Evolutionary conservation across 2,888 invertebrate genomes (phyloP), one percentile per base, ranked within the genome.

Genomic region (Phortica magna): DNA sequence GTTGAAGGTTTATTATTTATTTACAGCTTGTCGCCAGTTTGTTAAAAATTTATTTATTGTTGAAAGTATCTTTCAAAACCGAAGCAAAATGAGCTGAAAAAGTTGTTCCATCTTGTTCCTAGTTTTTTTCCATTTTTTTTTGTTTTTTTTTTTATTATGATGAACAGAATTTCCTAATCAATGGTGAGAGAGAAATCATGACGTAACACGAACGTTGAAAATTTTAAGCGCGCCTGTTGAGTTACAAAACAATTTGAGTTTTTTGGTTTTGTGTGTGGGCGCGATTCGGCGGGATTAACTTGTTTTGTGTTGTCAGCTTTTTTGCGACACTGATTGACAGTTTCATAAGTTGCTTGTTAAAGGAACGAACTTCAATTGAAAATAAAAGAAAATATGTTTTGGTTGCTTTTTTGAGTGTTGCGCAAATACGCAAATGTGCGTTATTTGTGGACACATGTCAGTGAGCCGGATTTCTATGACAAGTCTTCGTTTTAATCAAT

Each of bases 1-100:
- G 31, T 31, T 87, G 87, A 86, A 81, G 80, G 83, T 86, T 86
- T 83, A 87, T 86, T 82, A 88, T 84, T 87, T 86, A 88, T 87
- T 88, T 84, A 84, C 88, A 76, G 80, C 73, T 81, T 87, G 86
- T 88, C 87, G 84, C 79, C 86, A 85, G 71, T 79, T 79, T 79
- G 78, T 81, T 78, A 77, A 55, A 74, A 74, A 67, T 48, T 22
- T 61, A 59, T 43, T 73, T 65, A 65, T 41, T n/a, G 7, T 41
- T 65, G 17, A 14, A n/a, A 55, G 31, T 31, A 31, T 31, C 31
- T 31, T 31, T 31, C 31, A 31, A 31, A 31, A 31, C 31, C 1
- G 31, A 31, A 31, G 31, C 5, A 4, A 31, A 31, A 31, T 31
- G 31, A 31, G 31, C 5, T 31, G 31, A 31, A 31, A 31, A 31